These are phyloP conservation scores for Drosophila stalkeri DNA, from an alignment of 2,888 invertebrate genomes.

Conservation along the genomic window DNA sequence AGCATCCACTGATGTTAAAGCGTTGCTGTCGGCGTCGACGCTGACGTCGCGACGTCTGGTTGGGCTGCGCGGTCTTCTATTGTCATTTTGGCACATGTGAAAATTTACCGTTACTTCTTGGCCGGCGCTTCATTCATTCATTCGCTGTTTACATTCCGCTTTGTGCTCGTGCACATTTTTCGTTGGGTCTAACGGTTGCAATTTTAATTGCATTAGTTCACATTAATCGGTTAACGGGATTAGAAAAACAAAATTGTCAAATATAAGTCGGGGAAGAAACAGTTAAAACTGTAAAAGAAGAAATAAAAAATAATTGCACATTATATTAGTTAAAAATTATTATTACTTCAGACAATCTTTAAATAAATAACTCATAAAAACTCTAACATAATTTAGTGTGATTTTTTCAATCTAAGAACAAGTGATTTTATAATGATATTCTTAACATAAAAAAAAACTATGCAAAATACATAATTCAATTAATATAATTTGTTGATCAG, in stretches of 20 bases:
- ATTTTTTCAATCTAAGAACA: background rate
- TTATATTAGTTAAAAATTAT: background rate
- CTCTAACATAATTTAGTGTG: background rate
- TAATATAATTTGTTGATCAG: background rate
- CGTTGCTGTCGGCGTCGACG: conserved; percentile 30
- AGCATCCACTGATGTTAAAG: conserved; percentile 63
- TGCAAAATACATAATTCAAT: background rate
- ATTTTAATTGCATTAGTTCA: conserved; percentile 28
- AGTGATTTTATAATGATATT: background rate
- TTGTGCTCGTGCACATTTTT: conserved; percentile 55
- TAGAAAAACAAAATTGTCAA: background rate
- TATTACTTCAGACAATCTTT: no score
- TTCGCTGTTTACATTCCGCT: conserved; percentile 82
- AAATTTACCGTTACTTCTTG: conserved; percentile 81
- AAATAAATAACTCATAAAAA: background rate
- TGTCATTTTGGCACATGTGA: conserved; percentile 81
- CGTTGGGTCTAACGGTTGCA: conserved; percentile 42
- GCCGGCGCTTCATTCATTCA: conserved; percentile 77
- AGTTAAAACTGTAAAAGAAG: background rate
- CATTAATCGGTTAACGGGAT: conserved; percentile 2
- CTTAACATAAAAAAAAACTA: background rate
- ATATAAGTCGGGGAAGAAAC: background rate
- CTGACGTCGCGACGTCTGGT: conserved; percentile 39
- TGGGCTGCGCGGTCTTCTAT: conserved; percentile 67
- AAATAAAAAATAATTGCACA: background rate